Percentiles rank a stretch among this genome's conserved stretches.
Evolutionary conservation across 2,888 invertebrate species (phyloP).

Genomic region (Nomada lathburiana): DNA sequence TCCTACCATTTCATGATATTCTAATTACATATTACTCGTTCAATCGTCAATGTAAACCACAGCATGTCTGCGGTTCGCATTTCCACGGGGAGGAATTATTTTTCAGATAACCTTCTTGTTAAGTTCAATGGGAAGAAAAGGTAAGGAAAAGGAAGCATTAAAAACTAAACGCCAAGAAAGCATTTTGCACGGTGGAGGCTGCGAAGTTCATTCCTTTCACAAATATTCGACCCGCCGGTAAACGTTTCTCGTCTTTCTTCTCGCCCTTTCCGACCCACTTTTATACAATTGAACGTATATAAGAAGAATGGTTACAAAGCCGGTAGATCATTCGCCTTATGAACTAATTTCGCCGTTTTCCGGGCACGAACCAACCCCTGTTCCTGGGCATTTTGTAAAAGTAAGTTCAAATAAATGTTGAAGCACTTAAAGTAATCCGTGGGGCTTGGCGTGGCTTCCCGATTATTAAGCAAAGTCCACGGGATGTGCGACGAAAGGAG

Average conservation of each 20-base stretch:
- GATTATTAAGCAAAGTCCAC: conserved; percentile 59
- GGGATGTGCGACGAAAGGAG: conserved; percentile 63
- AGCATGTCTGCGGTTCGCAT: too few relatives aligned
- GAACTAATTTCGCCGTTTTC: conserved; percentile 18
- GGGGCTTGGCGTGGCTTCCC: conserved; percentile 35
- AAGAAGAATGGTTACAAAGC: conserved; percentile 8
- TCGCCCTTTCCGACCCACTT: not conserved
- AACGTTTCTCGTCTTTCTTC: not conserved
- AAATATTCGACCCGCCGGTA: not conserved
- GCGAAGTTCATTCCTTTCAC: not conserved
- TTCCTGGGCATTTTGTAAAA: conserved; percentile 25
- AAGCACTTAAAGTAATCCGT: conserved; percentile 53
- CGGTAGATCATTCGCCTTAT: conserved; percentile 5
- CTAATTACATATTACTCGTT: not conserved
- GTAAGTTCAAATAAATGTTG: conserved; percentile 44
- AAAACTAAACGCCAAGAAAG: not conserved
- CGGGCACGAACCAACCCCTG: not conserved
- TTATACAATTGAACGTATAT: not conserved
- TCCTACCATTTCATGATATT: not conserved
- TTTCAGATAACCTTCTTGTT: too few relatives aligned
- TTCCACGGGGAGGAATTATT: too few relatives aligned
- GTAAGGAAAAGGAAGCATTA: not conserved
- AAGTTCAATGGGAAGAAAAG: too few relatives aligned
- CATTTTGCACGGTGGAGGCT: not conserved
- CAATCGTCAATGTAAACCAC: not conserved